Conservation (phyloP, 2,797 vertebrate species). For the Sebastes vulpes region DNA sequence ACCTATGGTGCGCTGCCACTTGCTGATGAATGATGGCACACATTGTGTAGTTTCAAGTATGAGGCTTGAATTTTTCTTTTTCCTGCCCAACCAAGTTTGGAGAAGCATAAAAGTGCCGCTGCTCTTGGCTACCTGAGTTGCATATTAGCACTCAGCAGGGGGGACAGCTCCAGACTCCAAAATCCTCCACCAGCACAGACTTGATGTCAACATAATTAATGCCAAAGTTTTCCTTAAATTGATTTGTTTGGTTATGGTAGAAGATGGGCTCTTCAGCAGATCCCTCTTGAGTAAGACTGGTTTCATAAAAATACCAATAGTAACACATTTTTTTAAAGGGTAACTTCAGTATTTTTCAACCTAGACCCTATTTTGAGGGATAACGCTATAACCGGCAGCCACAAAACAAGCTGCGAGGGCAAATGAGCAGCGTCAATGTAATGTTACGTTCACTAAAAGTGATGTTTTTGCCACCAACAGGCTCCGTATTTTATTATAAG, state of each 20-base stretch:
- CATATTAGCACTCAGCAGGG: constrained; percentile 20
- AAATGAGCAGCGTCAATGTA: too few relatives aligned
- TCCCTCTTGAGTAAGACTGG: background rate
- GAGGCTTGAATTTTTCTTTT: background rate
- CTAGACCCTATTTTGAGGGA: too few relatives aligned
- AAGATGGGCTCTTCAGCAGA: background rate
- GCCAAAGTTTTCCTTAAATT: constrained; percentile 13
- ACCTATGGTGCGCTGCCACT: background rate
- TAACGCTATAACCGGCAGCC: too few relatives aligned
- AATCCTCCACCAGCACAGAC: background rate
- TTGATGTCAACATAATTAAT: constrained; percentile 23
- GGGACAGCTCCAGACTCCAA: background rate
- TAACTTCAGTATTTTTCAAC: background rate
- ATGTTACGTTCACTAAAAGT: too few relatives aligned
- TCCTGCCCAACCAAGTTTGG: background rate
- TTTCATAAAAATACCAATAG: background rate
- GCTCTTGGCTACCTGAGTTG: background rate
- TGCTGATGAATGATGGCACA: background rate
- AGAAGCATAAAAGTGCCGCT: background rate
- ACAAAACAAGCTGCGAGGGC: too few relatives aligned
- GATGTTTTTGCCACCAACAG: too few relatives aligned
- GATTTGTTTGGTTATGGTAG: background rate
- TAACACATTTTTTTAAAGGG: background rate
- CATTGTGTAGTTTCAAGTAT: background rate
- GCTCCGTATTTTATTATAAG: too few relatives aligned